Percentiles rank a stretch among this genome's conserved stretches.
Conservation (phyloP, 2,888 invertebrate genomes). For the Drosophila sordidula region DNA sequence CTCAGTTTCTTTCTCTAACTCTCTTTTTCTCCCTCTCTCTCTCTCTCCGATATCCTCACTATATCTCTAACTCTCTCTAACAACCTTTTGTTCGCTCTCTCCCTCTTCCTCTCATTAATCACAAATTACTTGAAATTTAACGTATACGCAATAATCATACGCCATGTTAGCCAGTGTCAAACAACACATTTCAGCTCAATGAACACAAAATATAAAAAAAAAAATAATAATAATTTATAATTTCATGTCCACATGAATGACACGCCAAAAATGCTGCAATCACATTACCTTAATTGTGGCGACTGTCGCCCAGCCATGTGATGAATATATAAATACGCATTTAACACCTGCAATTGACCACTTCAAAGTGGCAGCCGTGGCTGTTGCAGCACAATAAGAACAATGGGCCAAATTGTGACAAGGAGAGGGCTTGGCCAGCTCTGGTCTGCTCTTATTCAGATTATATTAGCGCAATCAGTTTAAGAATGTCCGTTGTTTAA, state of each 20-base stretch:
- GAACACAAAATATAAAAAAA: not conserved
- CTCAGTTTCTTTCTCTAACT: too few species aligned
- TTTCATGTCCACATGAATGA: constrained; percentile 20
- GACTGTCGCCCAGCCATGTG: constrained; percentile 12
- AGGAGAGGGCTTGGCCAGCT: constrained; percentile 24
- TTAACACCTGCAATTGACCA: constrained; percentile 53
- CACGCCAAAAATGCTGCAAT: constrained; percentile 20
- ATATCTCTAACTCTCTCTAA: not conserved
- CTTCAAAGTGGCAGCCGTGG: constrained; percentile 12
- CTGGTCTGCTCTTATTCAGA: constrained; percentile 3
- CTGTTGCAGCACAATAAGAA: not conserved
- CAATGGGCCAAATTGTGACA: constrained; percentile 10
- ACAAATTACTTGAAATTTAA: not conserved
- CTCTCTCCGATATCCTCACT: not conserved
- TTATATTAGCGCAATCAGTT: constrained; percentile 8
- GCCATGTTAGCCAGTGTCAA: constrained; percentile 1
- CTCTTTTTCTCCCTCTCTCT: not conserved
- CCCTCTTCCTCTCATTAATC: not conserved
- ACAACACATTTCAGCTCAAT: not conserved
- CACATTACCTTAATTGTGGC: constrained; percentile 39
- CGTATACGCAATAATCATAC: constrained; percentile 24
- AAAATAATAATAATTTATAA: not conserved
- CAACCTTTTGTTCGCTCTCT: not conserved
- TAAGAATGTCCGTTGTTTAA: constrained; percentile 17
- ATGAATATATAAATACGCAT: constrained; percentile 25